Conservation (phyloP, 2,797 vertebrate genomes). For the Propithecus deckenii region DNA sequence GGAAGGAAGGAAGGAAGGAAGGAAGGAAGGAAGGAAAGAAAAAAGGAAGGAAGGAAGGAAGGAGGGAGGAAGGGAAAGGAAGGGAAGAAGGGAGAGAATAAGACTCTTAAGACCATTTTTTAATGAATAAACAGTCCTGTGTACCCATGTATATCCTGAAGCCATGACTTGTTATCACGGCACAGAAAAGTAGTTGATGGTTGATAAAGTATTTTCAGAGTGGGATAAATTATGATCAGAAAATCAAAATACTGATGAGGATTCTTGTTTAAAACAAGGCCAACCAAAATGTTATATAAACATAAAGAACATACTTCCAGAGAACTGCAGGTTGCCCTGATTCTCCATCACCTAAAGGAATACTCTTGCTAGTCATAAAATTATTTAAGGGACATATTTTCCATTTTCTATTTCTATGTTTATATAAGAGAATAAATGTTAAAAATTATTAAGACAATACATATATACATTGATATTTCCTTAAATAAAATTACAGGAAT, state of each 20-base stretch:
- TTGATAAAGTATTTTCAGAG: neutral
- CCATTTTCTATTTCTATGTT: neutral
- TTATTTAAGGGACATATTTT: neutral
- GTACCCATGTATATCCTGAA: neutral
- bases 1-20: too few species aligned
- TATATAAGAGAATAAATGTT: neutral
- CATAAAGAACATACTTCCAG: neutral
- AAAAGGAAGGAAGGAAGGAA: too few species aligned
- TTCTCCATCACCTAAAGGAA: neutral
- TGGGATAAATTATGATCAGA: neutral
- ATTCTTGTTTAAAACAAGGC: neutral
- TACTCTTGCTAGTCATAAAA: neutral
- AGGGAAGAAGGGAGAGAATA: neutral
- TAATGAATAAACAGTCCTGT: neutral
- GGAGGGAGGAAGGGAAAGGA: neutral
- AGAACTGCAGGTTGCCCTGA: neutral
- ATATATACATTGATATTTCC: neutral
- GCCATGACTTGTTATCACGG: neutral
- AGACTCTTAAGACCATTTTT: neutral
- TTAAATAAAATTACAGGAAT: neutral
- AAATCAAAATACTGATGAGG: neutral
- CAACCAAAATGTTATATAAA: neutral
- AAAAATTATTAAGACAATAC: neutral
- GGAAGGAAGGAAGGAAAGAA: too few species aligned
- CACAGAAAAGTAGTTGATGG: neutral